Conservation (phyloP, 1,140 invertebrate genomes). For the Papilio glaucus region DNA sequence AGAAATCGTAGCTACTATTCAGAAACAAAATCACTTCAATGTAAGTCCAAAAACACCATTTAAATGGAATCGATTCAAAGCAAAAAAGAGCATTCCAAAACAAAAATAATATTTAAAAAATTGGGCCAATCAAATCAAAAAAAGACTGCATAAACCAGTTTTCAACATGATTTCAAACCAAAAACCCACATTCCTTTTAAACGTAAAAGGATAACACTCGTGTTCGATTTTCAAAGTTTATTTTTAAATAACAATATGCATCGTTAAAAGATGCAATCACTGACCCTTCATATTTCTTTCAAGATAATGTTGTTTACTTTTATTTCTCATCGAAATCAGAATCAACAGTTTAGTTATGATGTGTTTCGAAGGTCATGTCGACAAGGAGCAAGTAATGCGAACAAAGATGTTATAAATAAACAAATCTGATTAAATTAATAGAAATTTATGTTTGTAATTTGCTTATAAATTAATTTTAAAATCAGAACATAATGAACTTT, state of each 20-base stretch:
- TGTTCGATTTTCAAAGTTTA: conserved; percentile 11
- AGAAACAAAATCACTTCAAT: neutral
- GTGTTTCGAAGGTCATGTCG: neutral
- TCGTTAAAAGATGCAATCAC: conserved; percentile 31
- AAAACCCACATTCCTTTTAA: conserved; percentile 17
- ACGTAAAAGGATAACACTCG: conserved; percentile 10
- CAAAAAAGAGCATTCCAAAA: conserved; percentile 1
- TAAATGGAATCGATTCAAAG: neutral
- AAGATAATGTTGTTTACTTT: conserved; percentile 19
- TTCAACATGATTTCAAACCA: conserved; percentile 5
- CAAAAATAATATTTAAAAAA: neutral
- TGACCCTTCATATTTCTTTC: conserved; percentile 25
- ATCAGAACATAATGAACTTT: neutral
- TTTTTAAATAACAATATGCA: conserved; percentile 25
- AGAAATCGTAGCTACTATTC: neutral
- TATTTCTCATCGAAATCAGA: conserved; percentile 23
- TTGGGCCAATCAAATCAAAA: neutral
- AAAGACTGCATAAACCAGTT: conserved; percentile 4
- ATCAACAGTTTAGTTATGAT: conserved; percentile 21
- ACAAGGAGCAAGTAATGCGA: conserved; percentile 2
- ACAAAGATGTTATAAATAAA: conserved; percentile 27
- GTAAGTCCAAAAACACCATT: neutral
- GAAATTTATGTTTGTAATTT: conserved; percentile 28
- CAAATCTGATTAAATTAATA: conserved; percentile 23
- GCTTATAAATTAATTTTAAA: conserved; percentile 31